Percentiles rank a stretch among this genome's conserved stretches.
Conservation (phyloP, 2,113 vertebrate species). For the Onychorhynchus coronatus region DNA sequence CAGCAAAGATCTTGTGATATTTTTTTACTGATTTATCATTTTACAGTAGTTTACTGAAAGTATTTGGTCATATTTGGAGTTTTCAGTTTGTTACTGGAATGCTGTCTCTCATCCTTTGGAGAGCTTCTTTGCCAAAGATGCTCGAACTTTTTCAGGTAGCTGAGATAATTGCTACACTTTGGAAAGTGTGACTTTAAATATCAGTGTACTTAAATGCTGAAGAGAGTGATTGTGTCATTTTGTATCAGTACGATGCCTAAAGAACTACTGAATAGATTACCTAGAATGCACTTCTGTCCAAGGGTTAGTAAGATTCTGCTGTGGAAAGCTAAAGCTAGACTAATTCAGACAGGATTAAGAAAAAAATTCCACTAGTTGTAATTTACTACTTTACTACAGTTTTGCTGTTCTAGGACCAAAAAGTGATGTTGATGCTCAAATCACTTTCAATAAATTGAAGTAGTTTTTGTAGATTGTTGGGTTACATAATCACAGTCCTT, state of each 20-base stretch:
- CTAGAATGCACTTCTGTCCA: not conserved
- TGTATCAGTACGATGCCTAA: not conserved
- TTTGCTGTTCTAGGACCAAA: not conserved
- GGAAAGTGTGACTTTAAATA: not conserved
- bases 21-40: not conserved
- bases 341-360: not conserved
- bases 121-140: not conserved
- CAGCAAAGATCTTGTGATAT: not conserved
- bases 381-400: not conserved
- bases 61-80: not conserved
- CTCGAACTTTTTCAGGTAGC: not conserved
- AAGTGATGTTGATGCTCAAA: not conserved
- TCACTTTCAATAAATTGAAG: not conserved
- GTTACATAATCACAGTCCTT: not conserved
- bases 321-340: not conserved
- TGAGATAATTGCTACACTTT: not conserved
- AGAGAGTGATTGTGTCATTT: not conserved
- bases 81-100: not conserved
- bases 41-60: not conserved
- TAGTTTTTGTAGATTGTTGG: not conserved
- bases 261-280: not conserved
- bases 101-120: not conserved
- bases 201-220: not conserved
- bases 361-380: not conserved
- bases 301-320: not conserved